phyloP scores from a whole-genome alignment of 2,888 invertebrate genomes.

The Norana najaformis region DNA sequence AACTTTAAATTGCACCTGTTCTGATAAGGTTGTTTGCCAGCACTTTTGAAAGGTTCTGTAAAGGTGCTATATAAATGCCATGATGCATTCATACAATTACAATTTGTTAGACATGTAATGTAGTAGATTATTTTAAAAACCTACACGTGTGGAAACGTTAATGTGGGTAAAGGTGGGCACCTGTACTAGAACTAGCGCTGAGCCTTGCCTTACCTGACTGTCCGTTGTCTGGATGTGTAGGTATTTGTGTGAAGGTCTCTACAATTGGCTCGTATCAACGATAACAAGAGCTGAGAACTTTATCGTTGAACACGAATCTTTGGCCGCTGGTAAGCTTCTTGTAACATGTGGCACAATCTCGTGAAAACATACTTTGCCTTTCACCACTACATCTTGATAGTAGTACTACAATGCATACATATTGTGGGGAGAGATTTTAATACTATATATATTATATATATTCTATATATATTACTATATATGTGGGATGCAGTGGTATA shows the following conservation, averaged over 20 bases:
- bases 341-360: neutral
- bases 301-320: slow-evolving; percentile 75
- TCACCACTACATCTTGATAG: no score
- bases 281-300: slow-evolving; percentile 85
- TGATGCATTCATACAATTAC: neutral
- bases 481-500: no score
- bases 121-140: neutral
- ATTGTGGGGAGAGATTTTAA: no score
- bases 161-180: neutral
- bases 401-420: no score
- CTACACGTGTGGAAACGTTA: neutral
- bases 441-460: no score
- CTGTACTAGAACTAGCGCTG: neutral
- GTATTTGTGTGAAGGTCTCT: slow-evolving; percentile 79
- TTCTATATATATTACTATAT: no score
- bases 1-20: no score
- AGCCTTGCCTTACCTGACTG: no score
- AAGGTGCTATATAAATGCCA: no score
- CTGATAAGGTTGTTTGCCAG: no score
- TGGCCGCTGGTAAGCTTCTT: slow-evolving; percentile 49
- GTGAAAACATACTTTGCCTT: no score
- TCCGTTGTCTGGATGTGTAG: slow-evolving; percentile 47
- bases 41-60: no score
- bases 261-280: slow-evolving; percentile 89
- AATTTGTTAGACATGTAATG: neutral